Percentiles rank a stretch among this genome's conserved stretches.
phyloP scores from a whole-genome alignment of 1,140 invertebrate genomes.

The Diuraphis noxia region DNA sequence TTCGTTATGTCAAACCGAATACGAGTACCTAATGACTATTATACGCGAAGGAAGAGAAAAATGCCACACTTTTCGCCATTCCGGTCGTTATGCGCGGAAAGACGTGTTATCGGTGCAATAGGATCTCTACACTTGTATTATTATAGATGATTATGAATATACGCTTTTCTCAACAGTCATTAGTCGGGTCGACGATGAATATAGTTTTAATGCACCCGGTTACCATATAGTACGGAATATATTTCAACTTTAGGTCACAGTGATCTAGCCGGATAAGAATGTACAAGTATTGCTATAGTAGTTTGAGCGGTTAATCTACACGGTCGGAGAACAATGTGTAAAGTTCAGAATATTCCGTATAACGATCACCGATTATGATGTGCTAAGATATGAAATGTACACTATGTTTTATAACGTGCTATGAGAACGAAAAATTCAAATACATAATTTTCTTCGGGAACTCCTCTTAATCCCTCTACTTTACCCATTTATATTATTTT shows the following conservation, averaged over 20 bases:
- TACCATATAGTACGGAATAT: background rate
- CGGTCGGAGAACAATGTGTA: background rate
- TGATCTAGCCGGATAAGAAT: background rate
- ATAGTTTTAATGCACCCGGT: background rate
- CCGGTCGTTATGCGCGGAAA: background rate
- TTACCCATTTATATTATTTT: background rate
- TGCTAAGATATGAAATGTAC: background rate
- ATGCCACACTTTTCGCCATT: background rate
- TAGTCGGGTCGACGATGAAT: constrained; percentile 16
- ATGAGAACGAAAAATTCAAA: background rate
- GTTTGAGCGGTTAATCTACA: background rate
- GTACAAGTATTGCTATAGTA: background rate
- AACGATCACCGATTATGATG: background rate
- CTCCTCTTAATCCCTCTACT: no score
- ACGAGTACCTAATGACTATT: background rate
- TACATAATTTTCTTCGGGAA: background rate
- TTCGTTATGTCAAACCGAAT: background rate
- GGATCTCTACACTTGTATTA: background rate
- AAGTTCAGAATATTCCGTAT: background rate
- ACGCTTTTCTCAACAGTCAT: constrained; percentile 8
- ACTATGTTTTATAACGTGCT: background rate
- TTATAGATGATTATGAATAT: background rate
- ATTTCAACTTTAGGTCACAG: background rate
- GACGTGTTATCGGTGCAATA: background rate
- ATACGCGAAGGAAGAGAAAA: background rate